Conservation (phyloP, 2,888 invertebrate species). For the Diachrysia chrysitis region DNA sequence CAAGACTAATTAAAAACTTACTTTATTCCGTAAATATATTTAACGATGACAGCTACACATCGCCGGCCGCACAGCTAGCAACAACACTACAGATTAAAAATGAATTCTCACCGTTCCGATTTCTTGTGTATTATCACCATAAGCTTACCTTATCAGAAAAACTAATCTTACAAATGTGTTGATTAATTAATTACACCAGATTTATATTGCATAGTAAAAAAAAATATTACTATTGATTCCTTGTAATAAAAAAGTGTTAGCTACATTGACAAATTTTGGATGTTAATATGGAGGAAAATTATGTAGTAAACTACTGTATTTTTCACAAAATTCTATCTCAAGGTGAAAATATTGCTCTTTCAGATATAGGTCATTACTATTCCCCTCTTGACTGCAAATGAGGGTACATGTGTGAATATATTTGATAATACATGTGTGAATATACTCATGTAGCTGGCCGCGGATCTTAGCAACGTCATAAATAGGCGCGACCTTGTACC, state of each 20-base stretch:
- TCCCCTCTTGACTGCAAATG: background rate
- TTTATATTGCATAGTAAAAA: background rate
- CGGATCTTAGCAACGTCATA: background rate
- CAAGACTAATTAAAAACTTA: background rate
- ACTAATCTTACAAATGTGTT: background rate
- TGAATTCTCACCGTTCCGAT: background rate
- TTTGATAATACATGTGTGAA: too few species aligned
- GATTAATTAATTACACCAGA: background rate
- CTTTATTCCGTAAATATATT: background rate
- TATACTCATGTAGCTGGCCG: too few species aligned
- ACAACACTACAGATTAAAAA: constrained; percentile 24
- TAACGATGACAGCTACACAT: background rate
- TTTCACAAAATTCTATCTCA: too few species aligned
- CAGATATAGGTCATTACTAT: background rate
- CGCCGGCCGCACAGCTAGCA: constrained; percentile 11
- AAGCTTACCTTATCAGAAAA: background rate
- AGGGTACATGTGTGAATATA: background rate
- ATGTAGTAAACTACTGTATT: too few species aligned
- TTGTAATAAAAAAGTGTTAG: too few species aligned
- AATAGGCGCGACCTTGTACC: constrained; percentile 39
- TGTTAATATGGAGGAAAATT: too few species aligned
- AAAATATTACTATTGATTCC: too few species aligned
- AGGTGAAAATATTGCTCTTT: background rate
- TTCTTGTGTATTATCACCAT: background rate
- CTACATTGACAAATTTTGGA: too few species aligned